Evolutionary conservation across 1,140 invertebrate genomes (phyloP).

Genomic region (Brachionus rotundiformis): DNA sequence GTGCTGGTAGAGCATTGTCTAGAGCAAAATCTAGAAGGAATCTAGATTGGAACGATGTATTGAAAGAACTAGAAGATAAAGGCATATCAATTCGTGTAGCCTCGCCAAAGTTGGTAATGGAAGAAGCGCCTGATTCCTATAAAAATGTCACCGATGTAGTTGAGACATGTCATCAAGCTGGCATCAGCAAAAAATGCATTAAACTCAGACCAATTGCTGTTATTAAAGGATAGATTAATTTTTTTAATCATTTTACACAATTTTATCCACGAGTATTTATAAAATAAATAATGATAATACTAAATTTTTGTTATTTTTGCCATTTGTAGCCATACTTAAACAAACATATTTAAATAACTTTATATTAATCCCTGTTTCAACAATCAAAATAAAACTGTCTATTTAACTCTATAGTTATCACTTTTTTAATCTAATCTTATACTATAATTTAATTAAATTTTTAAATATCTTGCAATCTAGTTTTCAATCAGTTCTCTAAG

Average conservation of each 20-base stretch:
- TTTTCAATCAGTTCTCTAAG: constrained; percentile 2
- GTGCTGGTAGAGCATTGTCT: constrained; percentile 92
- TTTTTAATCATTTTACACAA: not conserved
- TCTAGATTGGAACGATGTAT: constrained; percentile 86
- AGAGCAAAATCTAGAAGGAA: constrained; percentile 94
- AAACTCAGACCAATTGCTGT: constrained; percentile 97
- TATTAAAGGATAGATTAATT: constrained; percentile 79
- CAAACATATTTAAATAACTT: not conserved
- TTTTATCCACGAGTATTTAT: not conserved
- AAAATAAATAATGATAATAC: constrained; percentile 29
- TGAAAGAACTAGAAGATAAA: constrained; percentile 79
- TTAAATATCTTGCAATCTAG: constrained; percentile 23
- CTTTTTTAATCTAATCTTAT: constrained; percentile 2
- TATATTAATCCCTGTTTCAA: not conserved
- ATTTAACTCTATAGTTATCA: constrained; percentile 30
- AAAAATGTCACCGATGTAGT: constrained; percentile 99
- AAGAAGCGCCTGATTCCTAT: constrained; percentile 98
- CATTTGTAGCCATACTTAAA: constrained; percentile 5
- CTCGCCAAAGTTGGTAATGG: constrained; percentile 98
- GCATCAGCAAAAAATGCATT: constrained; percentile 94
- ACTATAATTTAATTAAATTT: constrained; percentile 28
- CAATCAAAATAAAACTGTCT: constrained; percentile 7
- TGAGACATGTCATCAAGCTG: constrained; percentile 93
- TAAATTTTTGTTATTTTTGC: constrained; percentile 21
- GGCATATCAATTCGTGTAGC: constrained; percentile 98